Evolutionary conservation across 53 echinoderm and acorn worm genomes (phyloP).

Genomic region (Echinarachnius parma): DNA sequence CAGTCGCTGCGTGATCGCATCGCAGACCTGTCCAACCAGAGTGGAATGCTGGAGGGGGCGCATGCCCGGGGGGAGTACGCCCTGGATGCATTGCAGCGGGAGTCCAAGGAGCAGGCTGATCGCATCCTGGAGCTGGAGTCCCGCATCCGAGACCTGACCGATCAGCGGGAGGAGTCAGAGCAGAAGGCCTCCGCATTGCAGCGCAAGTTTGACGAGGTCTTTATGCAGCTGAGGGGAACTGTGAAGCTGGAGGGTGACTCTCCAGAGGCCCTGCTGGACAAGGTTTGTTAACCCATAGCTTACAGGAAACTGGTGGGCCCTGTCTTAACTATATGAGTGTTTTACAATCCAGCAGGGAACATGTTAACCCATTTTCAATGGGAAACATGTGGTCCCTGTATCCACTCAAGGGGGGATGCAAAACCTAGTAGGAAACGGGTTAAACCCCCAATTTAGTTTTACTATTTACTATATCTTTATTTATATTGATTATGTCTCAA

Average conservation of each 20-base stretch:
- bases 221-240: conserved; percentile 69
- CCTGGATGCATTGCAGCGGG: conserved; percentile 78
- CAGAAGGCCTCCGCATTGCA: conserved; percentile 59
- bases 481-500: too few species aligned
- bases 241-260: conserved; percentile 53
- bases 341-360: too few species aligned
- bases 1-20: conserved; percentile 70
- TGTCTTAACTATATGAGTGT: too few species aligned
- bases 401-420: too few species aligned
- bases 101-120: conserved; percentile 64
- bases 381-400: too few species aligned
- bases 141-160: conserved; percentile 64
- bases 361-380: too few species aligned
- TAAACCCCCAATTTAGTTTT: too few species aligned
- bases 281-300: conserved; percentile 63
- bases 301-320: too few species aligned
- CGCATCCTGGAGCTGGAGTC: conserved; percentile 88
- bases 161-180: conserved; percentile 77
- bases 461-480: too few species aligned
- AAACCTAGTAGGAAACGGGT: too few species aligned
- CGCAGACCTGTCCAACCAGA: conserved; percentile 52
- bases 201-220: conserved; percentile 74
- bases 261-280: conserved; percentile 68
- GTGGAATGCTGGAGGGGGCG: conserved; percentile 47
- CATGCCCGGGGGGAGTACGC: conserved; percentile 76